Conservation (phyloP, 1,140 invertebrate species). For the Asobara japonica region DNA sequence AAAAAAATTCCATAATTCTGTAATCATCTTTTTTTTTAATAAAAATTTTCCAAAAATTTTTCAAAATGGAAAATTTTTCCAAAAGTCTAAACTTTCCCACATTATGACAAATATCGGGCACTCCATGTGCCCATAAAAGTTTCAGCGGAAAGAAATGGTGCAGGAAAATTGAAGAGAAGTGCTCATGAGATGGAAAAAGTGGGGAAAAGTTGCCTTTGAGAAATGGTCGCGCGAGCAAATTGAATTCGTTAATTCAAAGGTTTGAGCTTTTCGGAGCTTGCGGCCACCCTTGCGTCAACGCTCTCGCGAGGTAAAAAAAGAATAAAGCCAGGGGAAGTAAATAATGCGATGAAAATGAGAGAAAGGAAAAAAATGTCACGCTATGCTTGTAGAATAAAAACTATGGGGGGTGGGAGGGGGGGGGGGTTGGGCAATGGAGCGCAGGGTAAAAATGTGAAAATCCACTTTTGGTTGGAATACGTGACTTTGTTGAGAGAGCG, state of each 20-base stretch:
- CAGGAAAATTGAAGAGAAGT: constrained; percentile 17
- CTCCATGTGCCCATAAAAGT: too few species aligned
- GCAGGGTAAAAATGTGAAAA: constrained; percentile 16
- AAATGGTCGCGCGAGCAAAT: constrained; percentile 36
- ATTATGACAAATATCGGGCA: too few species aligned
- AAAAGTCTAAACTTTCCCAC: too few species aligned
- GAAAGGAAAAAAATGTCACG: background rate
- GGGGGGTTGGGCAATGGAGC: constrained; percentile 2
- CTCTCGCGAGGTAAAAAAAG: background rate
- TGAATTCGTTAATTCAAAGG: constrained; percentile 37
- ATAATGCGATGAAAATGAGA: constrained; percentile 5
- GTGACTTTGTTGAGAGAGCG: constrained; percentile 14
- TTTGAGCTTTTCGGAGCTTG: constrained; percentile 20
- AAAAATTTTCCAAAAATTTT: too few species aligned
- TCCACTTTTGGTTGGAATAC: constrained; percentile 18
- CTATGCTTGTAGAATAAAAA: background rate
- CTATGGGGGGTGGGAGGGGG: too few species aligned
- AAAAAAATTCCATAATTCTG: too few species aligned
- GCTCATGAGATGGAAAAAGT: constrained; percentile 13
- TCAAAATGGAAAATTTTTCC: background rate
- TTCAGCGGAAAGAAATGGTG: constrained; percentile 15
- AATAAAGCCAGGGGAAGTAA: background rate
- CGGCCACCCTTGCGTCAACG: constrained; percentile 2
- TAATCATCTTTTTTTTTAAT: too few species aligned
- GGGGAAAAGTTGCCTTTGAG: constrained; percentile 23